Percentiles rank a stretch among this genome's conserved stretches.
These are phyloP conservation scores for Palaemon carinicauda DNA, from an alignment of 1,140 invertebrate genomes.

Conservation along the genomic window DNA sequence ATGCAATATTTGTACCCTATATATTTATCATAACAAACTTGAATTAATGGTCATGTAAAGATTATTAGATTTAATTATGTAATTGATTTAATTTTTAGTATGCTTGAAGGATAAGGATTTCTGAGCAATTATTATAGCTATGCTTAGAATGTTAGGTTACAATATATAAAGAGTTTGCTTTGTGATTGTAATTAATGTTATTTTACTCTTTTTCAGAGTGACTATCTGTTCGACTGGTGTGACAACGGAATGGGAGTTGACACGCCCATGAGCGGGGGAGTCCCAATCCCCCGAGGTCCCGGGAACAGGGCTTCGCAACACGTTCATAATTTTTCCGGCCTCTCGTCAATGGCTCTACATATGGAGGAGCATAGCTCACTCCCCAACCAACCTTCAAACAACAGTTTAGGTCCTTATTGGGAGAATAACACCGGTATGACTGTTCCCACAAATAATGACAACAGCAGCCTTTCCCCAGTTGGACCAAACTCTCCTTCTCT, in stretches of 20 bases:
- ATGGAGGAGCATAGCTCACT: slow-evolving; percentile 41
- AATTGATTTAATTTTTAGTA: no score
- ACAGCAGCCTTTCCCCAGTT: slow-evolving; percentile 18
- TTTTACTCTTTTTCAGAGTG: slow-evolving; percentile 30
- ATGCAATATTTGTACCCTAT: no score
- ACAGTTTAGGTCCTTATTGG: slow-evolving; percentile 21
- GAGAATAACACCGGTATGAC: background rate
- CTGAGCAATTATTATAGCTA: no score
- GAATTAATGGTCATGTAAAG: no score
- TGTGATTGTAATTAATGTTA: background rate
- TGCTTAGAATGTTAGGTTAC: no score
- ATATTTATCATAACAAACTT: no score
- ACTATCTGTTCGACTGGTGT: slow-evolving; percentile 36
- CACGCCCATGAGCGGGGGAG: slow-evolving; percentile 13
- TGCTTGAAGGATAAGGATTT: no score
- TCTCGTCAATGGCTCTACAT: slow-evolving; percentile 30
- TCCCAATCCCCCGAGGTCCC: slow-evolving; percentile 41
- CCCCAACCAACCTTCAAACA: background rate
- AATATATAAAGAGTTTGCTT: no score
- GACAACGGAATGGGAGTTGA: slow-evolving; percentile 25
- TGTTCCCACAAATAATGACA: slow-evolving; percentile 17
- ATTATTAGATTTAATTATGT: no score
- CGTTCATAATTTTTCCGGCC: slow-evolving; percentile 12
- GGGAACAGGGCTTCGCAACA: background rate
- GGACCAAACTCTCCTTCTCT: slow-evolving; percentile 38